These are phyloP conservation scores for Raphicerus campestris DNA, from an alignment of 2,113 vertebrate genomes.

Conservation along the genomic window DNA sequence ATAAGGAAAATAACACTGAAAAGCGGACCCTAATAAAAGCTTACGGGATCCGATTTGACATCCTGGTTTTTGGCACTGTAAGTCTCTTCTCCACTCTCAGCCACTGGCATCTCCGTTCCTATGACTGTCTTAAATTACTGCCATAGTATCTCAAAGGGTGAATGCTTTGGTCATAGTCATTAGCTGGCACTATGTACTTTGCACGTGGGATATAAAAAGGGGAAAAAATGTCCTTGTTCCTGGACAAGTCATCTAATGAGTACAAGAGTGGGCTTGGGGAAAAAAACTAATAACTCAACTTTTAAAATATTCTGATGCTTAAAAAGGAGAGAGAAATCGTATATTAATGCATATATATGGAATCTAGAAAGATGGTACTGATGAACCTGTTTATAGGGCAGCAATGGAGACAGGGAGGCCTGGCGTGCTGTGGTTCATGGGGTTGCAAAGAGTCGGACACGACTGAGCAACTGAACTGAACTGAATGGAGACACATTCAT, in stretches of 20 bases:
- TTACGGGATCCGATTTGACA: conserved; percentile 89
- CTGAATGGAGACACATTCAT: not conserved
- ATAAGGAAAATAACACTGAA: conserved; percentile 76
- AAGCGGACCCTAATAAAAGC: conserved; percentile 87
- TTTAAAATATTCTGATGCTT: not conserved
- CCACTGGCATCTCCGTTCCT: not conserved
- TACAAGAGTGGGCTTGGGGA: not conserved
- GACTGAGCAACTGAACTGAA: not conserved
- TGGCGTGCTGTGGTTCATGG: not conserved
- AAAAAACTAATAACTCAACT: not conserved
- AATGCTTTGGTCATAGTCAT: not conserved
- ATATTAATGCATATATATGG: not conserved
- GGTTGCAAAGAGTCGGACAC: not conserved
- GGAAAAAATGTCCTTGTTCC: not conserved
- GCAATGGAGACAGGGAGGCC: not conserved
- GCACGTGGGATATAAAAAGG: not conserved
- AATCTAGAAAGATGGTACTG: not conserved
- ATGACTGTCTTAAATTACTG: not conserved
- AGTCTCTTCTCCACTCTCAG: conserved; percentile 29
- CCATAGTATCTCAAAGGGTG: not conserved
- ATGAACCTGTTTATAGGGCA: not conserved
- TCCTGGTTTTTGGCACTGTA: conserved; percentile 89
- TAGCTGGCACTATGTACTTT: not conserved
- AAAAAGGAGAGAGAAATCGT: not conserved
- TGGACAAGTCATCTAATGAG: not conserved